Percentiles rank a stretch among this genome's conserved stretches.
These are phyloP conservation scores for Hemiscyllium ocellatum DNA, from an alignment of 2,113 vertebrate genomes.

Conservation along the genomic window DNA sequence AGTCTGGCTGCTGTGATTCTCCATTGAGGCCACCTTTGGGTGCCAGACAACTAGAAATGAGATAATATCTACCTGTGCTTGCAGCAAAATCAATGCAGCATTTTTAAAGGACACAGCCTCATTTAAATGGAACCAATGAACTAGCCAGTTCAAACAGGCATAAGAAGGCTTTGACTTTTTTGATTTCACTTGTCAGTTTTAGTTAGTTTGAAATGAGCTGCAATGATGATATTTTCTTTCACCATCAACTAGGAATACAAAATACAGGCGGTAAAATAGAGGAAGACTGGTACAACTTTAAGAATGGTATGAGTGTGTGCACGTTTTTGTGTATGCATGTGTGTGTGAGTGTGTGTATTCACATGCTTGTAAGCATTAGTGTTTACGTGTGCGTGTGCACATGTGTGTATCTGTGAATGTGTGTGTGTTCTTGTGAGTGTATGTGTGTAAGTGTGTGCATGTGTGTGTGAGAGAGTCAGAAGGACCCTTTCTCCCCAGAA, in stretches of 20 bases:
- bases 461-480: background rate
- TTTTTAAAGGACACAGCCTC: background rate
- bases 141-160: background rate
- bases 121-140: background rate
- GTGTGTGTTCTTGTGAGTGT: background rate
- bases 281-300: background rate
- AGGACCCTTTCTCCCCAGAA: background rate
- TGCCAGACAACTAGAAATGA: background rate
- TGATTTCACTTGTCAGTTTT: background rate
- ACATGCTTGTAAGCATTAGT: background rate
- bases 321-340: background rate
- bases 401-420: background rate
- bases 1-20: background rate
- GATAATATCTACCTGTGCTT: background rate
- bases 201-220: background rate
- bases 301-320: background rate
- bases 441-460: background rate
- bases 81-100: background rate
- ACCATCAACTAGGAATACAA: background rate
- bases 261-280: background rate
- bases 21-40: background rate
- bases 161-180: background rate
- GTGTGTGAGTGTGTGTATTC: fast-evolving
- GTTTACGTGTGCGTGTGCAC: background rate
- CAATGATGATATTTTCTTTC: background rate